Evolutionary conservation across 2,113 vertebrate genomes (phyloP).

Genomic region (Lycocorax pyrrhopterus): DNA sequence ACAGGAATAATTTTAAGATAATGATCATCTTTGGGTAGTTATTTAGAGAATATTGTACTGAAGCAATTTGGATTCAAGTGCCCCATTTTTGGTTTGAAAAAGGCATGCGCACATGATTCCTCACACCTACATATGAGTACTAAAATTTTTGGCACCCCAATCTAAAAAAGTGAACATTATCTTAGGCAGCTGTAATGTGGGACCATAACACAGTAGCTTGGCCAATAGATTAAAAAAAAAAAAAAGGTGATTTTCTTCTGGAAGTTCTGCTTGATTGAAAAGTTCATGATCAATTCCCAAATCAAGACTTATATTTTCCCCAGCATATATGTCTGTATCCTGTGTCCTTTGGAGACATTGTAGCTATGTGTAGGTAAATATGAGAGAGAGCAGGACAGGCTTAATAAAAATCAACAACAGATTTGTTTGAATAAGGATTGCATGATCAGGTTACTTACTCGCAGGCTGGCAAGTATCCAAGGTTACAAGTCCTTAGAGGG

Average conservation of each 20-base stretch:
- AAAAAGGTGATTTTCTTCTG: background rate
- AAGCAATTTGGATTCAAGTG: background rate
- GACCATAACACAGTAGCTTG: background rate
- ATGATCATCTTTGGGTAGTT: background rate
- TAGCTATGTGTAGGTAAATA: background rate
- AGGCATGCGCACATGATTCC: background rate
- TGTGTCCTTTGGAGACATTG: background rate
- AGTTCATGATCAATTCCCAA: background rate
- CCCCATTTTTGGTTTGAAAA: background rate
- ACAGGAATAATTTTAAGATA: background rate
- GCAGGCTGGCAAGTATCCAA: background rate
- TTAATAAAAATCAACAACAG: background rate
- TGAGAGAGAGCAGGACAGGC: background rate
- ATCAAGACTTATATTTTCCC: background rate
- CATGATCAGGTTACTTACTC: background rate
- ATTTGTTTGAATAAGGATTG: conserved; percentile 15
- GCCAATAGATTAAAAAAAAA: background rate
- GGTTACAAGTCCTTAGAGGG: background rate
- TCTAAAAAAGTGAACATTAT: background rate
- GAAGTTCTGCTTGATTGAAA: background rate
- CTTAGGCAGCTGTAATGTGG: background rate
- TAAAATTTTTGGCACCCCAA: background rate
- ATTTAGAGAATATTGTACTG: background rate
- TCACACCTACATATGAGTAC: background rate
- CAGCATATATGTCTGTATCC: background rate